Evolutionary conservation across 2,797 vertebrate species (phyloP).

Genomic region (Astyanax mexicanus): DNA sequence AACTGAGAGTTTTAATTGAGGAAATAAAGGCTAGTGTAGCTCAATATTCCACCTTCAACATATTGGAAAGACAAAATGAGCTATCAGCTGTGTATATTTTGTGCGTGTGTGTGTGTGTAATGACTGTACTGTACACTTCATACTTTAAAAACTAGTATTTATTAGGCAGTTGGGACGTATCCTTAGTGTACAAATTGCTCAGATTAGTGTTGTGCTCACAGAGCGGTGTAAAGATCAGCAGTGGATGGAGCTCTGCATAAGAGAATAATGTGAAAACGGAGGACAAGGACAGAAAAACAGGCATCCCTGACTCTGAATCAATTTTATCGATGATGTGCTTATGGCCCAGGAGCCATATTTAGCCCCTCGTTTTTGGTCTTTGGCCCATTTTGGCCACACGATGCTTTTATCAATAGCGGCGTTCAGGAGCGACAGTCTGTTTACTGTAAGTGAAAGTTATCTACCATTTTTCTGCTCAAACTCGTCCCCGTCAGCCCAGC

Average conservation of each 20-base stretch:
- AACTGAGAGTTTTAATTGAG: too few relatives aligned
- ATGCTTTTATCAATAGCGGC: slow-evolving; percentile 35
- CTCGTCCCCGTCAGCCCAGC: not conserved
- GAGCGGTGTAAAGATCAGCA: slow-evolving; percentile 24
- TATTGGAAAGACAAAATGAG: too few relatives aligned
- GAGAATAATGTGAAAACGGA: slow-evolving; percentile 38
- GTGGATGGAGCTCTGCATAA: not conserved
- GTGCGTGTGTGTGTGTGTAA: too few relatives aligned
- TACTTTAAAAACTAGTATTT: too few relatives aligned
- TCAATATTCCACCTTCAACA: too few relatives aligned
- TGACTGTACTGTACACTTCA: too few relatives aligned
- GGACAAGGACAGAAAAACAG: slow-evolving; percentile 26
- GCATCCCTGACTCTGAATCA: slow-evolving; percentile 35
- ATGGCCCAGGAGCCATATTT: slow-evolving; percentile 34
- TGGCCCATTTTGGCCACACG: slow-evolving; percentile 41
- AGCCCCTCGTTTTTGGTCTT: slow-evolving; percentile 35
- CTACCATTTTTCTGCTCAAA: slow-evolving; percentile 13
- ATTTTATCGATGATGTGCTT: slow-evolving; percentile 50
- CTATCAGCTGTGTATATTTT: too few relatives aligned
- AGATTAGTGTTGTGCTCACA: not conserved
- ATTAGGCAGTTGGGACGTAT: too few relatives aligned
- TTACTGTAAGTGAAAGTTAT: slow-evolving; percentile 44
- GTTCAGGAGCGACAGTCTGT: slow-evolving; percentile 29
- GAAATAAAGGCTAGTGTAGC: too few relatives aligned
- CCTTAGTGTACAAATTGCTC: too few relatives aligned